Evolutionary conservation across 2,113 vertebrate genomes (phyloP).

Genomic region (Macrotis lagotis): DNA sequence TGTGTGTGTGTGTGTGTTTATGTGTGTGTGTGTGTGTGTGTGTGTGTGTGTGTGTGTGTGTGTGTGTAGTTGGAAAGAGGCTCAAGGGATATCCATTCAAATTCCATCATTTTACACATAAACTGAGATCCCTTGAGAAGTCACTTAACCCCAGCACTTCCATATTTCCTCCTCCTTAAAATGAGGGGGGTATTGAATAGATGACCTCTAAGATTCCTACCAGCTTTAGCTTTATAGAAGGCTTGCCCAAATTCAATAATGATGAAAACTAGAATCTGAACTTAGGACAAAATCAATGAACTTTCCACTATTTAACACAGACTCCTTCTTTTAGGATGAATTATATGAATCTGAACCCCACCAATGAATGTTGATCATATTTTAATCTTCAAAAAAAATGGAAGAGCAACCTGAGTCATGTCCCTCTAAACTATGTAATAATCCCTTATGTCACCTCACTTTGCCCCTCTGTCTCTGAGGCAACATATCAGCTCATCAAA

Average conservation of each 20-base stretch:
- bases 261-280: background rate
- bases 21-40: no score
- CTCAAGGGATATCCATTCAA: background rate
- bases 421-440: background rate
- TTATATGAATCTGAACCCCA: background rate
- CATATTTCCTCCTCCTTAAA: background rate
- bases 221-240: background rate
- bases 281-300: background rate
- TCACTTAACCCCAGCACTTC: background rate
- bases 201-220: background rate
- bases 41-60: no score
- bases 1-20: no score
- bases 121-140: background rate
- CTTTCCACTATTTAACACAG: background rate
- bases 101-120: background rate
- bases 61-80: background rate
- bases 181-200: background rate
- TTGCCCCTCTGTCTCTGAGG: background rate
- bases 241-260: background rate
- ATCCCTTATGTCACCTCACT: accelerated
- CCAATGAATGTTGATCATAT: background rate
- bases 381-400: background rate
- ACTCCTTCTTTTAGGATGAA: background rate
- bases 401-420: background rate
- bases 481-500: background rate